These are phyloP conservation scores for Cheilosia impressa DNA, from an alignment of 2,888 invertebrate species.

Conservation along the genomic window DNA sequence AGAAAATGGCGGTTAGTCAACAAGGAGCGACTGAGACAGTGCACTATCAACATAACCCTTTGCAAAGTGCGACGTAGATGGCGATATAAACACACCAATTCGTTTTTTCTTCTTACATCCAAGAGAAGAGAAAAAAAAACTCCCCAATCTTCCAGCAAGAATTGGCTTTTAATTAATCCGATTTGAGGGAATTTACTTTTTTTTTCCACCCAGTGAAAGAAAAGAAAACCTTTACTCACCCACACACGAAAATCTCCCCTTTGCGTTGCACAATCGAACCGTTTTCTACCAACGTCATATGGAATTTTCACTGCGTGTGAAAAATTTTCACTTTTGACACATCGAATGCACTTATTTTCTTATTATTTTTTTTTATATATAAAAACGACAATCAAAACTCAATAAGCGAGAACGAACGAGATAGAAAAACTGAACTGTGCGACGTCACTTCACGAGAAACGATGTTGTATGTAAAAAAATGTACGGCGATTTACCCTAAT, in stretches of 20 bases:
- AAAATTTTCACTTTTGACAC: conserved; percentile 74
- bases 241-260: conserved; percentile 8
- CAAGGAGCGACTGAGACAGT: conserved; percentile 56
- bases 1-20: conserved; percentile 74
- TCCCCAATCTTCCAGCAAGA: conserved; percentile 9
- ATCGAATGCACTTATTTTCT: conserved; percentile 68
- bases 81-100: conserved; percentile 70
- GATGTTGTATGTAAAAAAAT: conserved; percentile 30
- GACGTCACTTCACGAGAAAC: conserved; percentile 53
- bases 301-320: conserved; percentile 72
- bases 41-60: background rate
- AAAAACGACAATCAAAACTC: conserved; percentile 30
- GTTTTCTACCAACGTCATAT: conserved; percentile 14
- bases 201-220: conserved; percentile 8
- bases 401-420: conserved; percentile 38
- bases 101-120: conserved; percentile 18
- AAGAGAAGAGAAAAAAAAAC: conserved; percentile 6
- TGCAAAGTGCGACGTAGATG: conserved; percentile 36
- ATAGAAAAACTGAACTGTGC: conserved; percentile 35
- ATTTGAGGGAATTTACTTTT: conserved; percentile 29
- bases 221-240: conserved; percentile 50
- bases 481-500: conserved; percentile 66
- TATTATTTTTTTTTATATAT: conserved; percentile 9
- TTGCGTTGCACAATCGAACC: conserved; percentile 46
- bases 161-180: conserved; percentile 46